Evolutionary conservation across 1,140 invertebrate species (phyloP), one percentile per base, ranked within the genome.

Genomic region (Colletes gigas): DNA sequence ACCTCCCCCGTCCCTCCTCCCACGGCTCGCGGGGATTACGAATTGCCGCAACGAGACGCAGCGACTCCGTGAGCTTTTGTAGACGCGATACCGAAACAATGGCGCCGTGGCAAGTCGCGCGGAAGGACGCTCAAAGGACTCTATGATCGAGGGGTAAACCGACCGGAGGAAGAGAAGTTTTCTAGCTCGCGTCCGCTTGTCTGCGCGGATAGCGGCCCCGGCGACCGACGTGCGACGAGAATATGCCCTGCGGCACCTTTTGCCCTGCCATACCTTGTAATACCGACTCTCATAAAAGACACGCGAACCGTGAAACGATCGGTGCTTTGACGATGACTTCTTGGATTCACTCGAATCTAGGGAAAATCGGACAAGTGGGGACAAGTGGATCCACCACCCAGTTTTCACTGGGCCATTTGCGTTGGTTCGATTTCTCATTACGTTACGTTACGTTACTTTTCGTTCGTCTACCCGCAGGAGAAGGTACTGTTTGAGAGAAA

Each of bases 1-100:
- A 75, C 72, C 82, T n/a, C 68, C 52, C 30, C 30, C 30, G 30
- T 30, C 2, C 30, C 30, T 30, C 30, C 30, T 30, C 30, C 30
- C 30, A 1, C 30, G 30, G 30, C 30, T 30, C 2, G 30, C 30
- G 77, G 84, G 83, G 89, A 89, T 90, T 89, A 90, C 83, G 82
- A 87, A 83, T 83, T 88, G 88, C 86, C 88, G 89, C 88, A 89
- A 75, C 90, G 89, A 30, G 30, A 59, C 88, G 89, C 85, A 75
- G 79, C 78, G 54, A 71, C 57, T 71, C 15, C 60, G 55, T 19
- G 69, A 65, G 70, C 74, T 71, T 68, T 71, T 60, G 55, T 66
- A 65, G 75, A 77, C 65, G 52, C 85, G 78, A 73, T 71, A 69
- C 69, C 71, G 82, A 75, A 84, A 87, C 86, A 87, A 87, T 87